phyloP scores from a whole-genome alignment of 2,888 invertebrate species.

The Dichetophora obliterata region DNA sequence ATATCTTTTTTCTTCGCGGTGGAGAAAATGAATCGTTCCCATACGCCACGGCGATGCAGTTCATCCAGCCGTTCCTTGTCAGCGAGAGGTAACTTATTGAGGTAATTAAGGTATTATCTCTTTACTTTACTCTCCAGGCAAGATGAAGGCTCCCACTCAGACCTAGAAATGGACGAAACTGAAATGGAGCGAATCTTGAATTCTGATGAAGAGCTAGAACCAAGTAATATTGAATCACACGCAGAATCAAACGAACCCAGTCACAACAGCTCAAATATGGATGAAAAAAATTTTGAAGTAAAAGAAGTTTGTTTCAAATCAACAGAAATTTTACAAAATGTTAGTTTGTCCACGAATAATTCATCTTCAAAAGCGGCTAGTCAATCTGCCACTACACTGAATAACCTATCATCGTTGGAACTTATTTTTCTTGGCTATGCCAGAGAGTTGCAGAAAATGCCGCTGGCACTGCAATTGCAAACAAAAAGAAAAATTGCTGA shows the following conservation, averaged over 20 bases:
- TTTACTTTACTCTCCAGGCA: no score
- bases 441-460: slow-evolving; percentile 52
- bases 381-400: slow-evolving; percentile 29
- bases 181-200: slow-evolving; percentile 34
- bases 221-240: background rate
- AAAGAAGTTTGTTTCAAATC: background rate
- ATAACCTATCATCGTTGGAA: slow-evolving; percentile 48
- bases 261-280: no score
- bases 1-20: slow-evolving; percentile 45
- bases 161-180: slow-evolving; percentile 39
- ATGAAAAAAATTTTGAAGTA: background rate
- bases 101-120: no score
- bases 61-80: slow-evolving; percentile 48
- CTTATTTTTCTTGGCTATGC: slow-evolving; percentile 53
- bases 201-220: slow-evolving; percentile 30
- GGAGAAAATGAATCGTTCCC: slow-evolving; percentile 36
- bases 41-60: slow-evolving; percentile 48
- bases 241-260: background rate
- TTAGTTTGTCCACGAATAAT: background rate
- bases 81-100: slow-evolving; percentile 37
- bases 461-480: slow-evolving; percentile 46
- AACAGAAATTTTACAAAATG: background rate
- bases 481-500: slow-evolving; percentile 52
- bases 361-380: background rate
- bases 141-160: slow-evolving; percentile 26